phyloP scores from a whole-genome alignment of 1,140 invertebrate species.

The Chrysoperla carnea region DNA sequence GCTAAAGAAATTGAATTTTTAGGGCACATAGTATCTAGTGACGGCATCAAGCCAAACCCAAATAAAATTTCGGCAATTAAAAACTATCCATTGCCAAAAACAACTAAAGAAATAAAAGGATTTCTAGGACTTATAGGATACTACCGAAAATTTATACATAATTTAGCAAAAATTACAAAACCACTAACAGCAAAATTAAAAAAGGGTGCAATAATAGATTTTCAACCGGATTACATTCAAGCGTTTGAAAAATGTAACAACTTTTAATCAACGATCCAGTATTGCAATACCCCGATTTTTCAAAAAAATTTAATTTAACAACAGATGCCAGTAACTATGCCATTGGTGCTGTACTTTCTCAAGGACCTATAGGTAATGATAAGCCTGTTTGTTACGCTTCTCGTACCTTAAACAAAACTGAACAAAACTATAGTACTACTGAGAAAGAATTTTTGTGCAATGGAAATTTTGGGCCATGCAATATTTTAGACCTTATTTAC shows the following conservation, averaged over 20 bases:
- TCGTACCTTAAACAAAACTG: constrained; percentile 11
- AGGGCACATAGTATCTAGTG: too few species aligned
- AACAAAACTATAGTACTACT: constrained; percentile 11
- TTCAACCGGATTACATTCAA: constrained; percentile 7
- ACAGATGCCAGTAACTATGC: constrained; percentile 19
- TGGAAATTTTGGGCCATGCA: constrained; percentile 23
- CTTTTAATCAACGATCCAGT: constrained; percentile 8
- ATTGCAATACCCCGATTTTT: constrained; percentile 17
- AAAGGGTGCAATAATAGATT: constrained; percentile 8
- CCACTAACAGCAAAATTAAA: constrained; percentile 7
- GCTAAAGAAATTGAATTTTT: too few species aligned
- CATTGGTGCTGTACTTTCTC: constrained; percentile 16
- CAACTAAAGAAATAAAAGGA: constrained; percentile 5
- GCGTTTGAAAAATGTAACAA: constrained; percentile 8
- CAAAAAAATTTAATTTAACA: constrained; percentile 16
- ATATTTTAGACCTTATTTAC: constrained; percentile 19
- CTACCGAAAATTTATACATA: constrained; percentile 11
- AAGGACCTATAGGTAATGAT: constrained; percentile 10
- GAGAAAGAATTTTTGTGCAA: constrained; percentile 16
- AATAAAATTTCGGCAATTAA: too few species aligned
- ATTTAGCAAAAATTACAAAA: constrained; percentile 12
- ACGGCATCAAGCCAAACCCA: too few species aligned
- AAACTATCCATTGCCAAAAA: constrained; percentile 6
- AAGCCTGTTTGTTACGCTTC: constrained; percentile 11
- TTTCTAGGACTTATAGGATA: constrained; percentile 9